Evolutionary conservation across 1,140 invertebrate species (phyloP), one percentile per base, ranked within the genome.

Genomic region (Dinoponera quadriceps): DNA sequence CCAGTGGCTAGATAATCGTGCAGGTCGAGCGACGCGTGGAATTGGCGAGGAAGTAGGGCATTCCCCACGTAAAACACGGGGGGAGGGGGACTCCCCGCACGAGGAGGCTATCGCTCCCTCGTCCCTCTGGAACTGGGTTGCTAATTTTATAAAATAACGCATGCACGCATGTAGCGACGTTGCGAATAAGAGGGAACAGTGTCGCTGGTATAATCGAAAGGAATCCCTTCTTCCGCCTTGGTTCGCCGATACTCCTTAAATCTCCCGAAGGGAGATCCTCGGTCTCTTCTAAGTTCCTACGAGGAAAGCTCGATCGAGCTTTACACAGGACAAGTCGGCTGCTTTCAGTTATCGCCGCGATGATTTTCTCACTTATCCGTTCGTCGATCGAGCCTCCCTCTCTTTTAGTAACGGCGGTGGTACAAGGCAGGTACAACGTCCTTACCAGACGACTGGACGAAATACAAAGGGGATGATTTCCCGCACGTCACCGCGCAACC

Each of bases 1-100:
- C 33, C 20, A n/a, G 51, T 16, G 33, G 14, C 63, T 69, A 57
- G 63, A 78, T 78, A 78, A 78, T 78, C 75, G 75, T 78, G 75
- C 63, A 78, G 69, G 69, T 78, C 69, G 63, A 78, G 69, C 63
- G 62, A 29, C 74, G 49, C 63, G 75, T 78, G 62, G 49, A 7
- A 9, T 9, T 44, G 48, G 33, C 27, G 25, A 51, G 69, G 63
- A 78, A 78, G 75, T 69, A 57, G 75, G 63, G 20, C 75, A 44
- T 57, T 57, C 18, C n/a, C n/a, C 18, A 4, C 49, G 27, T 44
- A 33, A 27, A 75, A 75, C 33, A 66, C 27, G 27, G 55, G 16
- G 29, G 22, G 51, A n/a, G 27, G 55, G 16, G 29, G 22, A 18
- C 16, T 18, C 44, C 27, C 20, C 7, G 20, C 16, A 54, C 74